A percentile compares a stretch with the other conserved stretches of the same genome.
These are phyloP conservation scores for Lethenteron reissneri DNA, from an alignment of 2,113 vertebrate species.

Conservation along the genomic window DNA sequence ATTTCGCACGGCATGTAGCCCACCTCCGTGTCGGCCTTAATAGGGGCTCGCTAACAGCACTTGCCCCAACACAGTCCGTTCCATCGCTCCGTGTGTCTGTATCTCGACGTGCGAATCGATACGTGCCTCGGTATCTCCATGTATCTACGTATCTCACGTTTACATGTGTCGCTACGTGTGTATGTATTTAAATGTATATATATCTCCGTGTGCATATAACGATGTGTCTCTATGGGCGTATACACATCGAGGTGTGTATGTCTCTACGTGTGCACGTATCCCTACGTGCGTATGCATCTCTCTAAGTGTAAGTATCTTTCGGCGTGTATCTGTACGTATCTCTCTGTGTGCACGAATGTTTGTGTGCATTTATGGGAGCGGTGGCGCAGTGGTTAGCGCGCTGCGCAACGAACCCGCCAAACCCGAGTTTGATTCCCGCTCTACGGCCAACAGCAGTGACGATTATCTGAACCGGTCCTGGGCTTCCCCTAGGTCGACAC, in stretches of 20 bases:
- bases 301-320: neutral
- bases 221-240: neutral
- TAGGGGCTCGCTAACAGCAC: no score
- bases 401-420: neutral
- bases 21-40: no score
- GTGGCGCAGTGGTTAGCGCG: no score
- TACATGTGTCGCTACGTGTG: neutral
- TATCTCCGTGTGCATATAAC: neutral
- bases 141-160: neutral
- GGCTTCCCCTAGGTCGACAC: no score
- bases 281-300: neutral
- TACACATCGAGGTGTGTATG: neutral
- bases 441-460: neutral
- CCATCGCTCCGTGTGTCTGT: neutral
- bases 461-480: no score
- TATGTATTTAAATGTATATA: neutral
- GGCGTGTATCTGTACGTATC: neutral
- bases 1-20: no score
- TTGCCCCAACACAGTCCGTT: no score
- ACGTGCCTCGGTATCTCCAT: neutral
- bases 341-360: neutral
- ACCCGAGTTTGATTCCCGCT: neutral
- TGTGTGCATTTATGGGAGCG: neutral
- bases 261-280: neutral
- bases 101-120: neutral